A percentile compares a stretch with the other conserved stretches of the same genome.
These are phyloP conservation scores for Zoanthus sansibaricus DNA, from an alignment of 92 coral and sea anemone genomes.

Conservation along the genomic window DNA sequence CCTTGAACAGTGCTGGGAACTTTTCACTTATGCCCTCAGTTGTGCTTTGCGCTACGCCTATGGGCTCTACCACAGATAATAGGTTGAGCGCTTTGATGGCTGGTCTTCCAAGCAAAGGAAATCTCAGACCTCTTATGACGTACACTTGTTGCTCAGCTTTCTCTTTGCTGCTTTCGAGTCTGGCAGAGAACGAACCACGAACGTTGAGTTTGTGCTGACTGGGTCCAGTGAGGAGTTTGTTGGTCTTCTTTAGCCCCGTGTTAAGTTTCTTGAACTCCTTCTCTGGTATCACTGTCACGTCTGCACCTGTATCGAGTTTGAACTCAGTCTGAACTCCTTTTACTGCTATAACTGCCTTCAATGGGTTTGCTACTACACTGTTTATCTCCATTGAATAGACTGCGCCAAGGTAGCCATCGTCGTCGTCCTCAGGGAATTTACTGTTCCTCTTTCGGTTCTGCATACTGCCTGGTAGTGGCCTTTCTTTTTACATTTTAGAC, in stretches of 20 bases:
- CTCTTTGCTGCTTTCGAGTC: slow-evolving; percentile 37
- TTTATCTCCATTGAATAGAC: slow-evolving; percentile 29
- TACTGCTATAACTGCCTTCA: slow-evolving; percentile 37
- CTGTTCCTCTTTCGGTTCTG: slow-evolving; percentile 24
- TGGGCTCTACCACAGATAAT: slow-evolving; percentile 26
- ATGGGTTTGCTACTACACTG: slow-evolving; percentile 25
- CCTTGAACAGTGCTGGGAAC: slow-evolving; percentile 52
- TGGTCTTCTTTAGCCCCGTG: slow-evolving; percentile 24
- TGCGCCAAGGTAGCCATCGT: slow-evolving; percentile 29
- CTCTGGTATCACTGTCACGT: slow-evolving; percentile 39
- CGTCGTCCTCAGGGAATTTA: slow-evolving; percentile 43
- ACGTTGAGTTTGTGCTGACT: slow-evolving; percentile 26
- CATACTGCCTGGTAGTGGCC: slow-evolving; percentile 45
- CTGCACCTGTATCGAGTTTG: slow-evolving; percentile 34
- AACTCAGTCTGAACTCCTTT: slow-evolving; percentile 40
- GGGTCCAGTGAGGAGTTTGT: slow-evolving; percentile 36
- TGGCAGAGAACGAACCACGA: slow-evolving; percentile 47
- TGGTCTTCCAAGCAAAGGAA: slow-evolving; percentile 36
- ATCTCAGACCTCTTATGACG: slow-evolving; percentile 48
- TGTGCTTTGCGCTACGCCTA: slow-evolving; percentile 19
- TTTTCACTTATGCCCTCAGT: slow-evolving; percentile 22
- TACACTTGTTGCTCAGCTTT: slow-evolving; percentile 49
- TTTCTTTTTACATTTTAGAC: slow-evolving; percentile 51
- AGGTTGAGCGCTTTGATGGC: not conserved
- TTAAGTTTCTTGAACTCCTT: slow-evolving; percentile 40